Base-by-base conservation (phyloP, 2,888 invertebrate genomes). In the Eudasyphora cyanicolor region DNA sequence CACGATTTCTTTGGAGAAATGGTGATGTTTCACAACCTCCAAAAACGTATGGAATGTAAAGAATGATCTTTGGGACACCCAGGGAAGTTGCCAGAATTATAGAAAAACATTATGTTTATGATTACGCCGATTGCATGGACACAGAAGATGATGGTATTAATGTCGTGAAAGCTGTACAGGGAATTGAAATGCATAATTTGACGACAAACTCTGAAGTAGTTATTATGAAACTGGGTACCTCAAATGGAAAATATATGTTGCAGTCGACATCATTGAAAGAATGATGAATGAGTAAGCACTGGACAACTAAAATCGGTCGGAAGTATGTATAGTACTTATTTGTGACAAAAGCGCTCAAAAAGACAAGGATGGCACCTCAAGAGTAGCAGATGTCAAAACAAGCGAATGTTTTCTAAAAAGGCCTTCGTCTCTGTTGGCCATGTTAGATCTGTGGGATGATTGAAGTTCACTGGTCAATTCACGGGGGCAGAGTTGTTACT, bases 61-160 rank as follows among this genome's bases (percentile, higher is more conserved):
- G 82, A 7, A 87, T 87, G 87, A 87, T 78, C 0, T 87, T 87
- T 54, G 86, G 87, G 12, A 70, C 82, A 8, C 79, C 77, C 17
- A 69, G 54, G n/a, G 83, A 83, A 5, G 76, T 19, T 0, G 49
- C 6, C 0, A 82, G 73, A 4, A 85, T 86, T 6, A 21, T 82
- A 1, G 70, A 76, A 17, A 75, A 86, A 12, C 82, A 82, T 38
- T 82, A 85, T 21, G 77, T 82, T 10, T 79, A 80, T 42, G n/a
- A n/a, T n/a, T n/a, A n/a, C n/a, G n/a, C n/a, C n/a, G n/a, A n/a
- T n/a, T n/a, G n/a, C n/a, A n/a, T n/a, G n/a, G n/a, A n/a, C n/a
- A n/a, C n/a, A n/a, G n/a, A n/a, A n/a, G n/a, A n/a, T 69, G 67
- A 79, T 32, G 82, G 79, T 1, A 45, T 82, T 12, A 54, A 38